Evolutionary conservation across 2,113 vertebrate genomes (phyloP), one percentile per base, ranked within the genome.

Genomic region (Mungos mungo): DNA sequence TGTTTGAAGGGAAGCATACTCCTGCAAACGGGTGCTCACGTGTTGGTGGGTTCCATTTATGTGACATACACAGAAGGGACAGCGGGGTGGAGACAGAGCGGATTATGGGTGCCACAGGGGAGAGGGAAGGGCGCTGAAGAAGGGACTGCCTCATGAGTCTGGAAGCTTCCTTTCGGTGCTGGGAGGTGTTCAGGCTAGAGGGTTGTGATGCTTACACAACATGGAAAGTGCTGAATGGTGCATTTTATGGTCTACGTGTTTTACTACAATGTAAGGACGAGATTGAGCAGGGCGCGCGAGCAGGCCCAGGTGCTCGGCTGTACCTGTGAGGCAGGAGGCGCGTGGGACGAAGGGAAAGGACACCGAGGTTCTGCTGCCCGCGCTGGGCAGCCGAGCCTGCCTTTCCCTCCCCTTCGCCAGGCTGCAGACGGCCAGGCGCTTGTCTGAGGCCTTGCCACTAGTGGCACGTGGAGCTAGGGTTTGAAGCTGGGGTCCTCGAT

Each of bases 131-230:
- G 15, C 63, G 2, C 0, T 66, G 10, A 8, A 29, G 2, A 45
- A 7, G 0, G 0, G 35, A 12, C 66, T 65, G 31, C 35, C 31
- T 74, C 4, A 18, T 7, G 2, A 21, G 1, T 1, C 0, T 29
- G 21, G 72, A 33, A 6, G n/a, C 45, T 86, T 41, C 29, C 50
- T 91, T 85, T n/a, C 0, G 25, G 2, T 23, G 13, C 4, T 21
- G 47, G 35, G 35, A 29, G 47, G 7, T 23, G 16, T 54, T 63
- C 5, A 1, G 50, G 18, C 35, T 69, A 12, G 52, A 3, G 12
- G 6, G 47, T n/a, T 14, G 31, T 57, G 50, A 19, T 13, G 7
- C 2, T 54, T 7, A 3, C 0, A 4, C 23, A 27, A 7, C 8
- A 3, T 1, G 15, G 27, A 10, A 9, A 15, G 1, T 25, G 38